Evolutionary conservation across 2,113 vertebrate genomes (phyloP).

Genomic region (Sorex fumeus): DNA sequence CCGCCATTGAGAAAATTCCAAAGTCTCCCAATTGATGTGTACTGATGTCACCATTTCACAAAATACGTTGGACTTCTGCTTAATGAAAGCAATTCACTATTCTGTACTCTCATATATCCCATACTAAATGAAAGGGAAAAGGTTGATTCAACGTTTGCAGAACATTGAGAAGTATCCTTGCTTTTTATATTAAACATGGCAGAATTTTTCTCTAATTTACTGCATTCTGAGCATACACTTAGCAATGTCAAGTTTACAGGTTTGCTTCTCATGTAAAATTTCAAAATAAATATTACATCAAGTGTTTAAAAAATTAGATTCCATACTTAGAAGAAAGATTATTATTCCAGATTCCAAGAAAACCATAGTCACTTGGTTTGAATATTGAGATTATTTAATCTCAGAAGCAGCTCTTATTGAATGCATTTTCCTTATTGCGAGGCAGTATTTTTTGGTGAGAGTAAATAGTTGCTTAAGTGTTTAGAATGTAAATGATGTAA

Average conservation of each 20-base stretch:
- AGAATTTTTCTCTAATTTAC: neutral
- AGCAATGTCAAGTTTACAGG: neutral
- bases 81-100: neutral
- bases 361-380: neutral
- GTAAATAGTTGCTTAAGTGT: no score
- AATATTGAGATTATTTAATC: accelerated
- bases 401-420: neutral
- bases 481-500: no score
- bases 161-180: neutral
- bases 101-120: neutral
- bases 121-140: neutral
- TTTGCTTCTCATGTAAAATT: neutral
- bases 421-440: neutral
- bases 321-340: no score
- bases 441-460: no score
- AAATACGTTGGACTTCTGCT: neutral
- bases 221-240: neutral
- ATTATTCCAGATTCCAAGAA: neutral
- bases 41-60: neutral
- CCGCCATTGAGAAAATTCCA: neutral
- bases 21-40: neutral
- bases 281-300: no score
- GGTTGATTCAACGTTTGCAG: neutral
- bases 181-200: neutral
- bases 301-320: no score